phyloP scores from a whole-genome alignment of 2,888 invertebrate genomes.

The Tigriopus californicus region DNA sequence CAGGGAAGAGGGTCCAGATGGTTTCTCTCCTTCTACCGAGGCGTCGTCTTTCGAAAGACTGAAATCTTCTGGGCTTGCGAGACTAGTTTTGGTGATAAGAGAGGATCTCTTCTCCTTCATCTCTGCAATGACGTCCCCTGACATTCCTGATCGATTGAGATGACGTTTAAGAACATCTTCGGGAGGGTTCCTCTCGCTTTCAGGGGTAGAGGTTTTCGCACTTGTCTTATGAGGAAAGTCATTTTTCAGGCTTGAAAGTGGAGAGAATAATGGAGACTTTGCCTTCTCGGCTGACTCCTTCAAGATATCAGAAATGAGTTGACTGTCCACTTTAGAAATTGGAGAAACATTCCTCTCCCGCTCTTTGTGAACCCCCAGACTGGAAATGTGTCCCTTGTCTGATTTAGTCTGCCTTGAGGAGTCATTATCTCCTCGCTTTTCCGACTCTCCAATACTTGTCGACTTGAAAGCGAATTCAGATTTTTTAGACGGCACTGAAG shows the following conservation, averaged over 20 bases:
- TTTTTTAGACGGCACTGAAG: no score
- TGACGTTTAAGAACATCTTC: slow-evolving; percentile 5
- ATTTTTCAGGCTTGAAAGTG: neutral
- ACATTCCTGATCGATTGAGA: slow-evolving; percentile 19
- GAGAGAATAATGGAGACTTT: neutral
- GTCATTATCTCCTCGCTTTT: neutral
- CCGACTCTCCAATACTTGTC: neutral
- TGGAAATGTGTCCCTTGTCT: neutral
- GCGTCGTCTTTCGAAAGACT: neutral
- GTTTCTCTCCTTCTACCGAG: slow-evolving; percentile 11
- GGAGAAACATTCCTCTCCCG: neutral
- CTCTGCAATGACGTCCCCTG: slow-evolving; percentile 25
- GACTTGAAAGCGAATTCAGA: no score
- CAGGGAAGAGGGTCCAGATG: neutral
- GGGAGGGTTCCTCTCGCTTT: neutral
- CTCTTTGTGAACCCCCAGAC: neutral
- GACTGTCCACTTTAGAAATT: no score
- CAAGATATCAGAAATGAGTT: no score
- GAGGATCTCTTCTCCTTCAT: slow-evolving; percentile 26
- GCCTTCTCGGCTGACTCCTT: neutral
- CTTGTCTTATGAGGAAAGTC: no score
- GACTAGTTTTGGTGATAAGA: slow-evolving; percentile 19
- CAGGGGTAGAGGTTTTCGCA: no score
- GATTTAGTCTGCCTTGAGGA: neutral
- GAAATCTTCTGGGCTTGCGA: neutral